Evolutionary conservation across 2,888 invertebrate genomes (phyloP), one percentile per base, ranked within the genome.

Genomic region (Netelia fuscicornis): DNA sequence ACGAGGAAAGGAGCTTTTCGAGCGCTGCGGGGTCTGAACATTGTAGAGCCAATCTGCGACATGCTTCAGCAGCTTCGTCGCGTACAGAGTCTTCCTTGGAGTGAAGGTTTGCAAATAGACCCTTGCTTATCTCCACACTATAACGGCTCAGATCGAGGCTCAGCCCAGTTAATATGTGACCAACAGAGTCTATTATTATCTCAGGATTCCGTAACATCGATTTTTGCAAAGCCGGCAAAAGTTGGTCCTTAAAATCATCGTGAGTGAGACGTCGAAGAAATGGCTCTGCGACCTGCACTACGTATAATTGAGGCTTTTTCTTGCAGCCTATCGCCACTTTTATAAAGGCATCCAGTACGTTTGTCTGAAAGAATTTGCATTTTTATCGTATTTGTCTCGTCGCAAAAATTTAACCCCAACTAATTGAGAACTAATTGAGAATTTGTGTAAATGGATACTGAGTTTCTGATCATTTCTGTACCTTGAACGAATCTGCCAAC

Each of bases 201-300:
- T 99, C 99, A 0, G 99, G 99, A 94, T 98, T 98, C 72, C 99
- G 95, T 42, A 99, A 94, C 96, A 99, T 97, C 23, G 98, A 96
- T 93, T 98, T 98, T 93, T 98, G 98, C 77, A 98, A 94, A 1
- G 98, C 97, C 0, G 99, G 98, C 84, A 98, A 94, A 62, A 99
- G 93, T 6, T 94, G 94, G 65, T 95, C 95, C 90, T 97, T 96
- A 89, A 98, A 98, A 74, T 97, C 97, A 0, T 95, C 95, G 84
- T 95, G 95, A 20, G 94, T 95, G 13, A 97, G 93, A 79, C 95
- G 94, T 17, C 94, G 95, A 30, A 98, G 94, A 74, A 98, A 94
- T 17, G 96, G 95, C 44, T 95, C 95, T 90, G 97, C 97, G 0
- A 96, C 96, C 83, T 95, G 94, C 74, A 98, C 96, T 85, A 96